These are phyloP conservation scores for Julus scanicus DNA, from an alignment of 2,888 invertebrate species.

Conservation along the genomic window DNA sequence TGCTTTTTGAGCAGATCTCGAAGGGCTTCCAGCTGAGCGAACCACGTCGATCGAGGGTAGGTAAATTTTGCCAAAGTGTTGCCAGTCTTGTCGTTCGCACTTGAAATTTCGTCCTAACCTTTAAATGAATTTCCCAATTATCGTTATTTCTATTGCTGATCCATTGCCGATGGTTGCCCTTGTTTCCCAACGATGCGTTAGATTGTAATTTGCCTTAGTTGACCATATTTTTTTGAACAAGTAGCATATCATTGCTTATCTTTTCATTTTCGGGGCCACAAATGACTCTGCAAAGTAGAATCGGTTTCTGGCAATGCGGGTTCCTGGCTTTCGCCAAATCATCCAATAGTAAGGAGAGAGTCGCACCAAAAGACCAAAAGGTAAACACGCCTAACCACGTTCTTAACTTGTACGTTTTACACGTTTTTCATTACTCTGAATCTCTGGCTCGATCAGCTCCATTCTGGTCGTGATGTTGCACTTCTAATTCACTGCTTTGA, in stretches of 20 bases:
- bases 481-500: conserved; percentile 2
- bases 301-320: conserved; percentile 3
- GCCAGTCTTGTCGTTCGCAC: too few relatives aligned
- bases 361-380: conserved; percentile 14
- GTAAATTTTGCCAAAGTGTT: conserved; percentile 1
- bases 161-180: too few relatives aligned
- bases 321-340: conserved; percentile 21
- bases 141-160: too few relatives aligned
- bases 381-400: conserved; percentile 19
- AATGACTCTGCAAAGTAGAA: conserved; percentile 31
- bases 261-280: conserved; percentile 36
- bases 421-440: background rate
- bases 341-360: conserved; percentile 20
- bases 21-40: background rate
- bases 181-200: too few relatives aligned
- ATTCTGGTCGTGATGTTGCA: background rate
- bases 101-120: background rate
- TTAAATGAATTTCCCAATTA: too few relatives aligned
- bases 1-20: conserved; percentile 9
- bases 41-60: conserved; percentile 28
- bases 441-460: background rate
- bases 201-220: conserved; percentile 21
- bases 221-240: conserved; percentile 9
- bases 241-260: conserved; percentile 39
- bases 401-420: conserved; percentile 7